These are phyloP conservation scores for Dromococcyx pavoninus DNA, from an alignment of 2,797 vertebrate genomes.

Conservation along the genomic window DNA sequence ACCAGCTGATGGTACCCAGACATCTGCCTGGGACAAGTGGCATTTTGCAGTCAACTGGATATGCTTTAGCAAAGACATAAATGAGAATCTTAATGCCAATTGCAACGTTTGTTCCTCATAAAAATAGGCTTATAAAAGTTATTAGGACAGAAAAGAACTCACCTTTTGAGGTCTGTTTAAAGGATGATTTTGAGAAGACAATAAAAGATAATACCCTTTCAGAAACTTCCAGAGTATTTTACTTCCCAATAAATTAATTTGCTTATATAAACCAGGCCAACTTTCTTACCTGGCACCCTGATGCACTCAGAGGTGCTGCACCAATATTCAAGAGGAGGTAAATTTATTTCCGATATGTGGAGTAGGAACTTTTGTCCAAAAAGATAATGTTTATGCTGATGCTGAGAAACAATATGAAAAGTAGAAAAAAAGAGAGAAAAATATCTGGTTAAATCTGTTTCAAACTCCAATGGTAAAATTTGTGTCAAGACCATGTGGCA, in stretches of 20 bases:
- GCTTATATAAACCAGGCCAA: not conserved
- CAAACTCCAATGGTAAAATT: not conserved
- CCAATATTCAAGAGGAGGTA: not conserved
- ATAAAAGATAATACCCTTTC: not conserved
- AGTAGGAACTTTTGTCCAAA: not conserved
- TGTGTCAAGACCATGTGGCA: not conserved
- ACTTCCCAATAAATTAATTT: not conserved
- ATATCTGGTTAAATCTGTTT: not conserved
- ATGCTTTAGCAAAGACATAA: slow-evolving; percentile 7
- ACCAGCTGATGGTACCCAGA: not conserved
- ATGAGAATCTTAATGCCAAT: slow-evolving; percentile 40
- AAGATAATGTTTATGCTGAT: not conserved
- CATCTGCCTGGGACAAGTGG: slow-evolving; percentile 21
- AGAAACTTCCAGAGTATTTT: not conserved
- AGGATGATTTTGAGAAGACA: not conserved
- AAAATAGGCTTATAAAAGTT: slow-evolving; percentile 24
- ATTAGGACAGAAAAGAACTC: slow-evolving; percentile 31
- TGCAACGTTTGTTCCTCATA: slow-evolving; percentile 31
- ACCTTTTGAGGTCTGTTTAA: not conserved
- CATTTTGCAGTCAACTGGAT: slow-evolving; percentile 6
- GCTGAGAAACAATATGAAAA: not conserved
- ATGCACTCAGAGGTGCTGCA: not conserved
- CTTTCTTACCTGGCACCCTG: not conserved
- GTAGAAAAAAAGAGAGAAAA: not conserved
- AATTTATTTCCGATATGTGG: not conserved